Evolutionary conservation across 2,113 vertebrate species (phyloP).

Genomic region (Loxodonta africana): DNA sequence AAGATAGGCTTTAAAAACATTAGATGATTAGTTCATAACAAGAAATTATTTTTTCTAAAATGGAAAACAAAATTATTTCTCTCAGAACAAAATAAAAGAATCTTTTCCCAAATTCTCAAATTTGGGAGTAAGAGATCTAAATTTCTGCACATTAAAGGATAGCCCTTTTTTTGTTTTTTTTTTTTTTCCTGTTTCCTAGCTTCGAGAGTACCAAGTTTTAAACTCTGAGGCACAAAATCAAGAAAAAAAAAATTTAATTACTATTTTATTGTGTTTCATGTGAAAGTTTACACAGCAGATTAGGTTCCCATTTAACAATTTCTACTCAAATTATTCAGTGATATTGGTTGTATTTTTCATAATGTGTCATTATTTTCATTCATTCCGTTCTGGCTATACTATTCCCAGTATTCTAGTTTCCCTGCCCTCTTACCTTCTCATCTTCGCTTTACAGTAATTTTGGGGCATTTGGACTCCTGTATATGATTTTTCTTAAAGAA

Average conservation of each 20-base stretch:
- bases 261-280: no score
- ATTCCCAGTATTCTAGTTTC: no score
- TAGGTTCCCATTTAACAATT: no score
- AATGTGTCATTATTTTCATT: no score
- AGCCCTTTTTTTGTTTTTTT: neutral
- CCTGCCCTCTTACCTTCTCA: no score
- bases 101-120: neutral
- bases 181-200: neutral
- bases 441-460: no score
- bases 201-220: neutral
- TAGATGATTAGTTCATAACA: neutral
- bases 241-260: neutral
- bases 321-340: no score
- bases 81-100: neutral
- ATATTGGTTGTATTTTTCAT: no score
- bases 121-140: neutral
- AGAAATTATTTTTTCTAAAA: neutral
- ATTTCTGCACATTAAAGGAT: neutral
- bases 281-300: no score
- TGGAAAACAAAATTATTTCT: conserved; percentile 9
- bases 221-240: neutral
- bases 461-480: no score
- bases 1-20: neutral
- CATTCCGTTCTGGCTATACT: no score
- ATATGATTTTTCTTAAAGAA: no score